These are phyloP conservation scores for Pteruthius melanotis DNA, from an alignment of 2,113 vertebrate genomes.

Conservation along the genomic window DNA sequence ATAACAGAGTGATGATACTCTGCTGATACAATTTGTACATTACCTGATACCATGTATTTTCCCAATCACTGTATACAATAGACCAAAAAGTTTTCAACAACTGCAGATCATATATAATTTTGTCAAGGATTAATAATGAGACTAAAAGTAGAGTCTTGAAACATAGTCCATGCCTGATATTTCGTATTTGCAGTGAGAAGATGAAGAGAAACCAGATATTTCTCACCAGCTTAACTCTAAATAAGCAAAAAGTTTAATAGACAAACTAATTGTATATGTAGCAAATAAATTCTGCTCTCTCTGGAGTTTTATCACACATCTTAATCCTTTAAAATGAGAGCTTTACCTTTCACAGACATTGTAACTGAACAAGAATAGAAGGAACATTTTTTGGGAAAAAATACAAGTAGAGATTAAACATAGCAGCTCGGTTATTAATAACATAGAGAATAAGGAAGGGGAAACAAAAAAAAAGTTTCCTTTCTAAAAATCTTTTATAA, in stretches of 20 bases:
- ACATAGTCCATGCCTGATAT: neutral
- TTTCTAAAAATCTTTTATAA: neutral
- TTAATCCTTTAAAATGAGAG: neutral
- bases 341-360: neutral
- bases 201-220: neutral
- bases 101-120: neutral
- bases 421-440: neutral
- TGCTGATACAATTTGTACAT: neutral
- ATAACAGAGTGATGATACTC: neutral
- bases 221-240: neutral
- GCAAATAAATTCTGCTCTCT: neutral
- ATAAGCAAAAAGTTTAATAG: neutral
- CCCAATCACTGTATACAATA: neutral
- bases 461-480: neutral
- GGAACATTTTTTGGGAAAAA: neutral
- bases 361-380: neutral
- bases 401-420: neutral
- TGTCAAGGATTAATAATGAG: neutral
- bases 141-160: neutral
- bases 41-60: neutral
- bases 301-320: neutral
- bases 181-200: neutral
- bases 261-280: neutral
- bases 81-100: neutral
- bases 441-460: neutral